Percentiles rank a stretch among this genome's conserved stretches.
Conservation (phyloP, 2,113 vertebrate genomes). For the Thalassoma bifasciatum region DNA sequence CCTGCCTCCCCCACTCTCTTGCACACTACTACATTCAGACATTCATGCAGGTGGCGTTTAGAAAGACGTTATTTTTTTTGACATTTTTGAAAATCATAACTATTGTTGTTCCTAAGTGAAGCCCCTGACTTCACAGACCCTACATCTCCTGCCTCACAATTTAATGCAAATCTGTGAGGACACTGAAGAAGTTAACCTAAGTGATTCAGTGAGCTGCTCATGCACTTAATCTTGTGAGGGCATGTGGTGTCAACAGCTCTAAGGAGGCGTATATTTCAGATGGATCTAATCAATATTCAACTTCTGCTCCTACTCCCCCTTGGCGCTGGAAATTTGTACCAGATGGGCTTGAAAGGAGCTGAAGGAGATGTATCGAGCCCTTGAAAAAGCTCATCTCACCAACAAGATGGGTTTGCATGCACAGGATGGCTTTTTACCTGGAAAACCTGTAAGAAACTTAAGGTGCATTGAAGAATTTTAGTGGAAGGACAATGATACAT, state of each 20-base stretch:
- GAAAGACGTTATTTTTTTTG: too few relatives aligned
- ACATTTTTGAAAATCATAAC: neutral
- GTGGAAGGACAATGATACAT: neutral
- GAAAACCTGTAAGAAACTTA: constrained; percentile 13
- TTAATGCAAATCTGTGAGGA: constrained; percentile 15
- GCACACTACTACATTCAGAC: too few relatives aligned
- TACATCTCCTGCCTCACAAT: too few relatives aligned
- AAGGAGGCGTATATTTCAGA: constrained; percentile 60
- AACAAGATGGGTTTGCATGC: constrained; percentile 23
- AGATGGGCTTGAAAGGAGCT: constrained; percentile 57
- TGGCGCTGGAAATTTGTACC: constrained; percentile 40
- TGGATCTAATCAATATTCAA: constrained; percentile 66
- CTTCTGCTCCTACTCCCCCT: constrained; percentile 38
- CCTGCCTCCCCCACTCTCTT: too few relatives aligned
- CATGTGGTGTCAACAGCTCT: constrained; percentile 36
- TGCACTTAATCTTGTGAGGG: constrained; percentile 48
- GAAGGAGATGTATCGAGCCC: constrained; percentile 43
- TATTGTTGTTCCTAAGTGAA: too few relatives aligned
- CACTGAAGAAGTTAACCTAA: constrained; percentile 28
- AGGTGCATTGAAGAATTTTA: neutral
- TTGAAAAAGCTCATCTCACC: constrained; percentile 33
- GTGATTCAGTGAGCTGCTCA: constrained; percentile 34
- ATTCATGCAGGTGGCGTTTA: too few relatives aligned
- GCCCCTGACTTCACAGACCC: too few relatives aligned
- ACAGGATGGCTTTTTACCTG: constrained; percentile 17